These are phyloP conservation scores for Oedothorax gibbosus DNA, from an alignment of 1,140 invertebrate genomes.

Conservation along the genomic window DNA sequence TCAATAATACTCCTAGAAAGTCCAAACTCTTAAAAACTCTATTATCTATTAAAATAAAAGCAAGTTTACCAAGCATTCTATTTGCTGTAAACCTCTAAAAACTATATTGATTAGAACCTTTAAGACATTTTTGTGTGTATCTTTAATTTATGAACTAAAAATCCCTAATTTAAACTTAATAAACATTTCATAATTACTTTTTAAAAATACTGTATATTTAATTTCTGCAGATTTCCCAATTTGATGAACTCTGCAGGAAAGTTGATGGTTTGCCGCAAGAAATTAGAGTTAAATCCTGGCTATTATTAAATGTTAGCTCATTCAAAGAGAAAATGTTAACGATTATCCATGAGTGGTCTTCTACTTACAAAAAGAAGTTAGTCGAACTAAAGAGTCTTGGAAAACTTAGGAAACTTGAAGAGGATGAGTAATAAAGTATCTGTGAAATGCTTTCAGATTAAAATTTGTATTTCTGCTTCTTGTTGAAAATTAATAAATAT, in stretches of 20 bases:
- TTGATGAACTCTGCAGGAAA: conserved; percentile 43
- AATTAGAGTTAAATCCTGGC: conserved; percentile 40
- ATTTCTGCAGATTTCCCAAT: conserved; percentile 28
- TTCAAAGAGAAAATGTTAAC: conserved; percentile 41
- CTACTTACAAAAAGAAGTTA: conserved; percentile 49
- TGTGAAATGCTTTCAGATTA: too few species aligned
- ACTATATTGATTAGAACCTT: neutral
- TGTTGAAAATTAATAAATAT: too few species aligned
- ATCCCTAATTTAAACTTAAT: too few species aligned
- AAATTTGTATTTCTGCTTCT: too few species aligned
- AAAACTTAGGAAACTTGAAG: conserved; percentile 39
- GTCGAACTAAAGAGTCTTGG: conserved; percentile 34
- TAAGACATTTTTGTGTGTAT: neutral
- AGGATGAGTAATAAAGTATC: conserved; percentile 24
- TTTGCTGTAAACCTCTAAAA: neutral
- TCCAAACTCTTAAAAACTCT: too few species aligned
- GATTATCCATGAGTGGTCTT: conserved; percentile 27
- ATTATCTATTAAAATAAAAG: too few species aligned
- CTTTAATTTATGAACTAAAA: neutral
- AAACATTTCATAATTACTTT: too few species aligned
- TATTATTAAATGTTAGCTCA: conserved; percentile 32
- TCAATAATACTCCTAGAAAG: too few species aligned
- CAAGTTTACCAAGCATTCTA: neutral
- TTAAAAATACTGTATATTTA: neutral
- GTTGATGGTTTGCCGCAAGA: conserved; percentile 22